Conservation (phyloP, 2,888 invertebrate genomes). For the Saturnia japonica region DNA sequence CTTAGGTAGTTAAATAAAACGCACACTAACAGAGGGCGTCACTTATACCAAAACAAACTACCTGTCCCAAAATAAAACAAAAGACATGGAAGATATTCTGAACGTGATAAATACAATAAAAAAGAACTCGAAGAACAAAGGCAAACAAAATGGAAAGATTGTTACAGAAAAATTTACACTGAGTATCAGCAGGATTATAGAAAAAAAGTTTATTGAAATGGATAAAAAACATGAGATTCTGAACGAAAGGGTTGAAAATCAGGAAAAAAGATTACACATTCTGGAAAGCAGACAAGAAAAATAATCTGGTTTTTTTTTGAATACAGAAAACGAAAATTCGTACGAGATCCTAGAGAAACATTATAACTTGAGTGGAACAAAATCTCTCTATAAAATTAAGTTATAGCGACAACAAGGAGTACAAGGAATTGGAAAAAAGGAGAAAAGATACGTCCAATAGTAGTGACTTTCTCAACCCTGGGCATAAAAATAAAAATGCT, state of each 20-base stretch:
- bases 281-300: conserved; percentile 29
- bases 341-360: conserved; percentile 26
- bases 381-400: conserved; percentile 23
- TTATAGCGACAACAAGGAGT: conserved; percentile 24
- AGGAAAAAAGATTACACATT: conserved; percentile 28
- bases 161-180: conserved; percentile 29
- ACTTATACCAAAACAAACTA: neutral
- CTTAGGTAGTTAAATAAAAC: no score
- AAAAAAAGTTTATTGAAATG: conserved; percentile 24
- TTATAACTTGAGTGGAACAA: conserved; percentile 24
- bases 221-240: conserved; percentile 28
- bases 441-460: conserved; percentile 26
- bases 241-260: conserved; percentile 25
- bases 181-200: conserved; percentile 29
- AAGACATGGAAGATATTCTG: conserved; percentile 27
- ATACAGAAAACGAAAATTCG: conserved; percentile 27
- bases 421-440: conserved; percentile 29
- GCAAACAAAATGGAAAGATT: conserved; percentile 24
- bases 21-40: no score
- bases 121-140: conserved; percentile 28
- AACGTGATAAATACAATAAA: conserved; percentile 23
- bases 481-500: conserved; percentile 24
- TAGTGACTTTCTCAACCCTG: conserved; percentile 23
- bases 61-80: neutral
- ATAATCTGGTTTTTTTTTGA: conserved; percentile 31